Percentiles rank a stretch among this genome's conserved stretches.
Evolutionary conservation across 53 echinoderm and acorn worm species (phyloP).

Genomic region (Astropecten irregularis): DNA sequence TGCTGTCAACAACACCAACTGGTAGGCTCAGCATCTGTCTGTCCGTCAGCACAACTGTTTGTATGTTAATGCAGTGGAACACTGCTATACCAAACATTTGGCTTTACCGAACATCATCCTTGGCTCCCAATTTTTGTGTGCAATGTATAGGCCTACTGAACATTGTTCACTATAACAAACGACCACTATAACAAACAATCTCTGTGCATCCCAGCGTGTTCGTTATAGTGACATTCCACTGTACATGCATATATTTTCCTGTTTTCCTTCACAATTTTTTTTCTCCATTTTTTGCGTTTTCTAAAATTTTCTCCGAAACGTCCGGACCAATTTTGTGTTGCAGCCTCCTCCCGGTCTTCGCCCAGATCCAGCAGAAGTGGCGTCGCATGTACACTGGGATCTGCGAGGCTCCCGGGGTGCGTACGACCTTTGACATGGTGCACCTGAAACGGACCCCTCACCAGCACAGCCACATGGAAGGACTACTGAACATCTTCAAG

Average conservation of each 20-base stretch:
- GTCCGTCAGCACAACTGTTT: not conserved
- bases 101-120: too few relatives aligned
- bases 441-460: conserved; percentile 85
- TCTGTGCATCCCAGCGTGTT: too few relatives aligned
- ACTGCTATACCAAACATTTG: too few relatives aligned
- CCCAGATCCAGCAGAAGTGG: conserved; percentile 98
- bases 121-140: too few relatives aligned
- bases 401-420: conserved; percentile 84
- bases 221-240: too few relatives aligned
- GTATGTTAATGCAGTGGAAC: not conserved
- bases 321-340: too few relatives aligned
- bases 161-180: too few relatives aligned
- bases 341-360: conserved; percentile 87
- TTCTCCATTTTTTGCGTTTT: not conserved
- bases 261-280: too few relatives aligned
- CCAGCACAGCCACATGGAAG: conserved; percentile 90
- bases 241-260: too few relatives aligned
- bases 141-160: too few relatives aligned
- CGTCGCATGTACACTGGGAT: conserved; percentile 94
- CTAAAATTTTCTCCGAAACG: too few relatives aligned
- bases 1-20: conserved; percentile 95
- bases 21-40: conserved; percentile 56
- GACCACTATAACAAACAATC: too few relatives aligned
- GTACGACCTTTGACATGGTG: conserved; percentile 97
- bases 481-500: conserved; percentile 90